phyloP scores from a whole-genome alignment of 2,113 vertebrate species.

The Mustela lutreola region DNA sequence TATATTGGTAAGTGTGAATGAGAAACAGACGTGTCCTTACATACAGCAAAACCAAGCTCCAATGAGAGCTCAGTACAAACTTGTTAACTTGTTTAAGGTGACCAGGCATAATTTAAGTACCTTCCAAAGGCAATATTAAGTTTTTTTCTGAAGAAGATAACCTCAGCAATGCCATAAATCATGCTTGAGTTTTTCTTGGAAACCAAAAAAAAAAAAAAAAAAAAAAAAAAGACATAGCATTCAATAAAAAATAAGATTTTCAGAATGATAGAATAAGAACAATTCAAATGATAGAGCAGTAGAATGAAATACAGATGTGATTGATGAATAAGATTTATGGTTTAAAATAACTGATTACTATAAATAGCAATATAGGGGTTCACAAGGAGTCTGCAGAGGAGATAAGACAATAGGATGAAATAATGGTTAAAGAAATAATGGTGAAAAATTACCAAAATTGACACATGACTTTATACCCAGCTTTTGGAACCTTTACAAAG shows the following conservation, averaged over 20 bases:
- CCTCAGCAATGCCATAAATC: background rate
- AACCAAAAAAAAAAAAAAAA: background rate
- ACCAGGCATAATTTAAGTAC: background rate
- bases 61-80: background rate
- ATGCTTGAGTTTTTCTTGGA: background rate
- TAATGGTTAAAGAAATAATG: background rate
- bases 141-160: background rate
- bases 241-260: background rate
- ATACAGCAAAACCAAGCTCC: background rate
- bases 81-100: background rate
- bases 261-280: background rate
- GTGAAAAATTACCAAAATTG: background rate
- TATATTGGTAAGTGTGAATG: background rate
- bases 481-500: background rate
- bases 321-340: background rate
- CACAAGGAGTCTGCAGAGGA: background rate
- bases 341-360: background rate
- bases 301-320: background rate
- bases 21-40: background rate
- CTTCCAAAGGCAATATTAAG: background rate
- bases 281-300: background rate
- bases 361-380: background rate
- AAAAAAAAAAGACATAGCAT: background rate
- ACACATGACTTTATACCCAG: background rate
- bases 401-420: background rate